These are phyloP conservation scores for Decapterus maruadsi DNA, from an alignment of 2,797 vertebrate genomes.

Conservation along the genomic window DNA sequence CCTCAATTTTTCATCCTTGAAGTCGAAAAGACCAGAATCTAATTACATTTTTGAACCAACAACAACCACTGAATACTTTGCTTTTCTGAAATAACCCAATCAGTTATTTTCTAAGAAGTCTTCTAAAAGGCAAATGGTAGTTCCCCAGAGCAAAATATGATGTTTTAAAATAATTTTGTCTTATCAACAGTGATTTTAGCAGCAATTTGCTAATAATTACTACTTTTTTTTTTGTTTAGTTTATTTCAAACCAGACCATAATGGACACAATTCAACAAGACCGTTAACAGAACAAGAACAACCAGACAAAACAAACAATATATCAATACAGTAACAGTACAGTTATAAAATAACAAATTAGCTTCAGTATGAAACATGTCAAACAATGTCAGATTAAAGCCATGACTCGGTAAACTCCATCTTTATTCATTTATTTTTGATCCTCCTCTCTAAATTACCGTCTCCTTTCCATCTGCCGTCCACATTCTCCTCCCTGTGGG, in stretches of 20 bases:
- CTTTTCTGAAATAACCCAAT: background rate
- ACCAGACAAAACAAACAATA: no score
- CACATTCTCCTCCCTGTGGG: background rate
- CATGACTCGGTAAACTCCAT: constrained; percentile 1
- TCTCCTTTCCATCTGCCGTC: background rate
- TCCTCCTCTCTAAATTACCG: background rate
- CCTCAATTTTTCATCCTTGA: background rate
- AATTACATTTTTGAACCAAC: no score
- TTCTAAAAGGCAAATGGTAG: background rate
- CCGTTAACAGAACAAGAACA: no score
- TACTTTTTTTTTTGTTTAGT: no score
- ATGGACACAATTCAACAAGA: no score
- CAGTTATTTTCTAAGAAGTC: background rate
- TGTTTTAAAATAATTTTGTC: background rate
- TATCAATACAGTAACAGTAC: no score
- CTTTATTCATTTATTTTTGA: constrained; percentile 8
- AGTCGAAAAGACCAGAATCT: background rate
- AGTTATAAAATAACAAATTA: no score
- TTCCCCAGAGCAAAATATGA: background rate
- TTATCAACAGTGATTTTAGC: background rate
- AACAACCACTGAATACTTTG: background rate
- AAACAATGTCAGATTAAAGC: background rate
- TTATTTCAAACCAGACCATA: no score
- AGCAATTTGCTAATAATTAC: background rate
- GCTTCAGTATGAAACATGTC: background rate